Percentiles rank a stretch among this genome's conserved stretches.
These are phyloP conservation scores for Dendrolimus punctatus DNA, from an alignment of 1,140 invertebrate species.

Conservation along the genomic window DNA sequence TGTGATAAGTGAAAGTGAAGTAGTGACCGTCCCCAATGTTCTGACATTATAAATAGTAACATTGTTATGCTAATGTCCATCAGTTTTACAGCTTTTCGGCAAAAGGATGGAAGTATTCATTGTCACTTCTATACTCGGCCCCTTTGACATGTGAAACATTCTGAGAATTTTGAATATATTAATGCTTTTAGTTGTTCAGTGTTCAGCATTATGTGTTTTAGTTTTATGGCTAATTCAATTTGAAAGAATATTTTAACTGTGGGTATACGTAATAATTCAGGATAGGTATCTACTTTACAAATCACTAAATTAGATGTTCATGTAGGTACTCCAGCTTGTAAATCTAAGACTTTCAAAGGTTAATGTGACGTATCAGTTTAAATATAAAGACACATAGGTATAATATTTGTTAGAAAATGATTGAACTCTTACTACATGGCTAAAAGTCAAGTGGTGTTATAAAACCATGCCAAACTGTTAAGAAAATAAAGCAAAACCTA, in stretches of 20 bases:
- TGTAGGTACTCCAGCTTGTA: neutral
- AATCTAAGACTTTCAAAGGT: too few species aligned
- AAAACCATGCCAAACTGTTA: too few species aligned
- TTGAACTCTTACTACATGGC: too few species aligned
- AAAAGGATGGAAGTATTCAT: slow-evolving; percentile 43
- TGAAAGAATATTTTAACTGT: too few species aligned
- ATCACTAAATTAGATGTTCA: too few species aligned
- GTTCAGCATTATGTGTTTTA: neutral
- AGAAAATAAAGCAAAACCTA: too few species aligned
- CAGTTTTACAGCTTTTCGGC: slow-evolving; percentile 52
- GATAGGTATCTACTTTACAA: too few species aligned
- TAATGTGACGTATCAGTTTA: too few species aligned
- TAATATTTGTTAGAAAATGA: too few species aligned
- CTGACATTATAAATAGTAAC: slow-evolving; percentile 51
- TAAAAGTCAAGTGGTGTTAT: too few species aligned
- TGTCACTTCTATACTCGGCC: slow-evolving; percentile 24
- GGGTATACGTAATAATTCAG: too few species aligned
- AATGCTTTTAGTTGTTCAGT: slow-evolving; percentile 17
- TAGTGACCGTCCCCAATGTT: slow-evolving; percentile 21
- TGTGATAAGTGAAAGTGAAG: slow-evolving; percentile 56
- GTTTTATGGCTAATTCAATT: neutral
- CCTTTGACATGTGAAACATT: slow-evolving; percentile 39
- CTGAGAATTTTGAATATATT: slow-evolving; percentile 39
- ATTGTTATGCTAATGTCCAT: slow-evolving; percentile 61
- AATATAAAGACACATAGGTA: too few species aligned